Conservation (phyloP, 2,888 invertebrate species). For the Nemapogon koenigi region DNA sequence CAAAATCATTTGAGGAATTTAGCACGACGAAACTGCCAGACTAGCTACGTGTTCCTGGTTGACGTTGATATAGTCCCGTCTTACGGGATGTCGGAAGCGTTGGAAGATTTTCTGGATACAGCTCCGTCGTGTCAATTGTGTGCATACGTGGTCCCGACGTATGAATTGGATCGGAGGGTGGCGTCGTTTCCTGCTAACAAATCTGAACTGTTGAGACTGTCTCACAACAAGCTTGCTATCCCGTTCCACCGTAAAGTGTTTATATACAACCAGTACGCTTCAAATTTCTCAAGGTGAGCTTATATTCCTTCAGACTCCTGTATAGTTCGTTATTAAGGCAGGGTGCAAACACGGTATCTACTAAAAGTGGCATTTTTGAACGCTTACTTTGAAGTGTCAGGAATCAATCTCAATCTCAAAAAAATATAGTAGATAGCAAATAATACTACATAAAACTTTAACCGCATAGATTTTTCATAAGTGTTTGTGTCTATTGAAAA, state of each 20-base stretch:
- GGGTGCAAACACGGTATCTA: too few species aligned
- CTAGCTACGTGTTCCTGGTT: constrained; percentile 80
- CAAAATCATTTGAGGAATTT: constrained; percentile 90
- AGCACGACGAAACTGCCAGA: constrained; percentile 85
- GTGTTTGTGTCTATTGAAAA: too few species aligned
- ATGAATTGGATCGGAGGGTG: constrained; percentile 82
- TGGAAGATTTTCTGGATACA: constrained; percentile 72
- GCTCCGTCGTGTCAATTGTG: constrained; percentile 70
- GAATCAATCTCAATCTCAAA: too few species aligned
- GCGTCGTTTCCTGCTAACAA: constrained; percentile 80
- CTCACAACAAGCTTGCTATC: constrained; percentile 80
- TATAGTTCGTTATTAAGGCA: too few species aligned
- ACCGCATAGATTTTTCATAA: too few species aligned
- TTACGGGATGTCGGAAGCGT: constrained; percentile 70
- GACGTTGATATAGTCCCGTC: constrained; percentile 91
- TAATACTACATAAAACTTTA: too few species aligned
- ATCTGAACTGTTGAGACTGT: constrained; percentile 75
- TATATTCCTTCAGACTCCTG: too few species aligned
- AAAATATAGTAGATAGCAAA: too few species aligned
- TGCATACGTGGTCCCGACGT: constrained; percentile 90
- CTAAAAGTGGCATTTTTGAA: too few species aligned
- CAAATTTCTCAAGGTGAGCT: constrained; percentile 85
- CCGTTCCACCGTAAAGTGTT: constrained; percentile 93
- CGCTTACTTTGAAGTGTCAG: too few species aligned
- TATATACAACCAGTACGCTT: constrained; percentile 90